phyloP scores from a whole-genome alignment of 1,140 invertebrate species.

The Drosophila guanche region DNA sequence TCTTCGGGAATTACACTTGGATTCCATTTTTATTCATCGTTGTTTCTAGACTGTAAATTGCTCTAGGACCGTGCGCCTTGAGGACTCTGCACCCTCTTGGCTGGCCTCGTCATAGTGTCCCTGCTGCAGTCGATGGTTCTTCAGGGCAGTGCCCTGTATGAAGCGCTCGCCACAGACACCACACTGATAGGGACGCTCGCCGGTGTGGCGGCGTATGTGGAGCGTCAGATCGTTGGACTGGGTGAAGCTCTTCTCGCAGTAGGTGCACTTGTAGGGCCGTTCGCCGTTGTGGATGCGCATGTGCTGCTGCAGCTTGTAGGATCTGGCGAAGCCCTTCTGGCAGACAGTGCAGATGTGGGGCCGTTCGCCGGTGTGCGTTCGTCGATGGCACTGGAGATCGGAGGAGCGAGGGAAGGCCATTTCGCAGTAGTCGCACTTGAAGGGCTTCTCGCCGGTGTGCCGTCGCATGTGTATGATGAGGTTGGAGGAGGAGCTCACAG shows the following conservation, averaged over 20 bases:
- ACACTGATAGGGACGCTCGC: constrained; percentile 85
- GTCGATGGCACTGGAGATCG: constrained; percentile 84
- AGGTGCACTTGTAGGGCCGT: constrained; percentile 85
- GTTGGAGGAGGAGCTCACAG: constrained; percentile 86
- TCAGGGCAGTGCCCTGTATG: constrained; percentile 80
- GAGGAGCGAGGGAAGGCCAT: constrained; percentile 81
- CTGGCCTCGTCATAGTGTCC: constrained; percentile 56
- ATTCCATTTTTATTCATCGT: neutral
- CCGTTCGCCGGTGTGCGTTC: constrained; percentile 86
- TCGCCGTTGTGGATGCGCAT: constrained; percentile 86
- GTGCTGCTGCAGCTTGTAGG: constrained; percentile 86
- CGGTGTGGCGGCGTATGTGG: constrained; percentile 85
- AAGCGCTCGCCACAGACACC: constrained; percentile 75
- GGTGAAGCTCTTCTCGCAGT: constrained; percentile 86
- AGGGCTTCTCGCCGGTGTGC: constrained; percentile 84
- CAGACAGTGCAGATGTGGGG: constrained; percentile 86
- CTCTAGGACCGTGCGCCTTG: constrained; percentile 40
- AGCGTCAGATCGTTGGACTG: constrained; percentile 86
- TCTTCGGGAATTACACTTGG: constrained; percentile 3
- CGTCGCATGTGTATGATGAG: constrained; percentile 86
- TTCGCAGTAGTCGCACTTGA: constrained; percentile 77
- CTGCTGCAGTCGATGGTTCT: constrained; percentile 71
- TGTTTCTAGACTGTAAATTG: constrained; percentile 22
- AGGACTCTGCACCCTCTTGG: constrained; percentile 7
- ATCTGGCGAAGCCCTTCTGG: constrained; percentile 84